These are phyloP conservation scores for Eupithecia insigniata DNA, from an alignment of 2,888 invertebrate genomes.

Conservation along the genomic window DNA sequence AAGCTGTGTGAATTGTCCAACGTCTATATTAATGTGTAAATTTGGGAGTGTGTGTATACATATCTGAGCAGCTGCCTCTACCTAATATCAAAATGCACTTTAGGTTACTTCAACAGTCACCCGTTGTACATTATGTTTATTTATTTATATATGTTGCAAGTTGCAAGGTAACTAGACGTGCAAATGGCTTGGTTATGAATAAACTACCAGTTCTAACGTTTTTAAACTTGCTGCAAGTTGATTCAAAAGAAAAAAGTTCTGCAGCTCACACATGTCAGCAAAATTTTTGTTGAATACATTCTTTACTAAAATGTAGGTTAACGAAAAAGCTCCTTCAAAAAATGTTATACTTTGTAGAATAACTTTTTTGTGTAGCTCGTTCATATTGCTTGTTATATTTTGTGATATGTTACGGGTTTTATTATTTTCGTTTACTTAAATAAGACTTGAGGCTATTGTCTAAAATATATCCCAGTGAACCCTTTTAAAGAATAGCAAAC, in stretches of 20 bases:
- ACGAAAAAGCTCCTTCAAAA: neutral
- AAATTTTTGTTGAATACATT: neutral
- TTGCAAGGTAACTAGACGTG: neutral
- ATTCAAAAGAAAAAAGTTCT: neutral
- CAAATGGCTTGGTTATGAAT: constrained; percentile 10
- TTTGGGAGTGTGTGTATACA: too few relatives aligned
- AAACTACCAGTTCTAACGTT: constrained; percentile 2
- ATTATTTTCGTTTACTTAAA: neutral
- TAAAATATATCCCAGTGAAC: neutral
- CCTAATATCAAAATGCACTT: neutral
- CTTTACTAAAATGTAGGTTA: neutral
- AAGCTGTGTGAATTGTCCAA: too few relatives aligned
- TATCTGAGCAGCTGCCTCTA: too few relatives aligned
- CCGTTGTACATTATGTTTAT: too few relatives aligned
- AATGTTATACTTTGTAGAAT: neutral
- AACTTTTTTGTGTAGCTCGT: neutral
- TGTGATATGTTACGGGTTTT: neutral
- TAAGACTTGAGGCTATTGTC: neutral
- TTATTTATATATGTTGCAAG: neutral
- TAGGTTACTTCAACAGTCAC: neutral
- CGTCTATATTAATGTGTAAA: too few relatives aligned
- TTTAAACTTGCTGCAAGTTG: neutral
- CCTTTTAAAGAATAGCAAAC: constrained; percentile 11
- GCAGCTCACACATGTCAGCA: neutral
- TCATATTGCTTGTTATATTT: neutral